Percentiles rank a stretch among this genome's conserved stretches.
Evolutionary conservation across 2,797 vertebrate genomes (phyloP).

Genomic region (Fistularia commersonii): DNA sequence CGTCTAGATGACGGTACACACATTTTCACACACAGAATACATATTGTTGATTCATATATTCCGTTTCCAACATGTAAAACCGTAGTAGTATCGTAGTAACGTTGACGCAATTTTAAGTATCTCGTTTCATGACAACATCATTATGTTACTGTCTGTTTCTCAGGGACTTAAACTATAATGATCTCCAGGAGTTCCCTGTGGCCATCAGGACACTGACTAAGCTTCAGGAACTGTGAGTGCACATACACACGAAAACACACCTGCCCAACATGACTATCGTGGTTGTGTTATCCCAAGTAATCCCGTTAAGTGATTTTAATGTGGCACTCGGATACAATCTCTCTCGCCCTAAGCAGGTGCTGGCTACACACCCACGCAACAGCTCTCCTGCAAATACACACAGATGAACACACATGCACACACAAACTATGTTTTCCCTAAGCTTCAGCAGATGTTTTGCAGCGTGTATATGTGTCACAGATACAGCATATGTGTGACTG

Average conservation of each 20-base stretch:
- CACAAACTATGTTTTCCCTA: conserved; percentile 46
- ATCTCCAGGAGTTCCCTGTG: conserved; percentile 88
- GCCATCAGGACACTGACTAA: conserved; percentile 89
- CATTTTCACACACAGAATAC: neutral
- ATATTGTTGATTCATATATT: conserved; percentile 13
- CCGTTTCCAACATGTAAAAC: conserved; percentile 3
- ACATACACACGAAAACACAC: conserved; percentile 53
- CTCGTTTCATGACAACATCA: conserved; percentile 16
- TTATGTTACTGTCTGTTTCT: conserved; percentile 37
- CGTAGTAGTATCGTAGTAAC: neutral
- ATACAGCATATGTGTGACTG: conserved; percentile 61
- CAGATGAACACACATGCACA: conserved; percentile 11
- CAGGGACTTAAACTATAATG: conserved; percentile 94
- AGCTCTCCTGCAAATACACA: conserved; percentile 38
- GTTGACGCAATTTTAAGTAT: neutral
- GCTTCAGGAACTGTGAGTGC: conserved; percentile 94
- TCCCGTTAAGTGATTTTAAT: conserved; percentile 77
- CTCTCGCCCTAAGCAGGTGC: conserved; percentile 76
- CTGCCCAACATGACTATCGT: conserved; percentile 69
- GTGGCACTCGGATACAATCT: conserved; percentile 76
- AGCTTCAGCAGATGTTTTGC: conserved; percentile 74
- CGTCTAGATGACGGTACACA: neutral
- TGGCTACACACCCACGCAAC: conserved; percentile 64
- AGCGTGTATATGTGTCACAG: conserved; percentile 62
- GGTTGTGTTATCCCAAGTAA: conserved; percentile 71